phyloP scores from a whole-genome alignment of 2,113 vertebrate species.

The Malurus alboscapulatus region DNA sequence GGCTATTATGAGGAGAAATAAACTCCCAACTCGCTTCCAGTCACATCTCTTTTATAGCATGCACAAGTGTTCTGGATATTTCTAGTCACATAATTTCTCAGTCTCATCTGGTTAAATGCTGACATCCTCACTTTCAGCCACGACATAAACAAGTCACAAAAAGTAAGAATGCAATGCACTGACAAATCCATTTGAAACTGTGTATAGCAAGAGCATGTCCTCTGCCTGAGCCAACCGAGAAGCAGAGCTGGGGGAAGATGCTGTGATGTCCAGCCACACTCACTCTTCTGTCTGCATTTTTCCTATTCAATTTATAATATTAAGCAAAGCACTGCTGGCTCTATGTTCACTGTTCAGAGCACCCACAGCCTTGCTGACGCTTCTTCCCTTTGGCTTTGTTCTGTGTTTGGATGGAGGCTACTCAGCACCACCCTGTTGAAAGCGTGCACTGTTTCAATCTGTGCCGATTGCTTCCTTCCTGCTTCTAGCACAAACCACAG shows the following conservation, averaged over 20 bases:
- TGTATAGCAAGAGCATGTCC: neutral
- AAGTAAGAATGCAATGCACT: neutral
- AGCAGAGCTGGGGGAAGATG: neutral
- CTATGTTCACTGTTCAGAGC: neutral
- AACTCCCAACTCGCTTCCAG: neutral
- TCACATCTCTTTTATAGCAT: neutral
- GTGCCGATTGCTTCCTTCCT: neutral
- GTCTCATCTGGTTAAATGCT: conserved; percentile 39
- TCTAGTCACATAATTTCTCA: conserved; percentile 11
- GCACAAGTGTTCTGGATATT: conserved; percentile 4
- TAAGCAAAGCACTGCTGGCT: neutral
- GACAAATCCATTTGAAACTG: neutral
- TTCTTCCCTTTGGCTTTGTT: neutral
- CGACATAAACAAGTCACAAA: conserved; percentile 1
- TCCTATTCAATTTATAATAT: neutral
- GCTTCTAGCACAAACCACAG: neutral
- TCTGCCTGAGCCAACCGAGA: neutral
- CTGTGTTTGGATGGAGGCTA: neutral
- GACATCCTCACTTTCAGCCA: conserved; percentile 20
- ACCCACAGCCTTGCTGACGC: neutral
- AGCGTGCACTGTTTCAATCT: neutral
- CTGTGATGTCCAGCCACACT: neutral
- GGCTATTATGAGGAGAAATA: neutral
- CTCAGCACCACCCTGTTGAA: neutral
- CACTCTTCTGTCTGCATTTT: neutral